Evolutionary conservation across 2,888 invertebrate genomes (phyloP).

Genomic region (Lasioglossum vierecki): DNA sequence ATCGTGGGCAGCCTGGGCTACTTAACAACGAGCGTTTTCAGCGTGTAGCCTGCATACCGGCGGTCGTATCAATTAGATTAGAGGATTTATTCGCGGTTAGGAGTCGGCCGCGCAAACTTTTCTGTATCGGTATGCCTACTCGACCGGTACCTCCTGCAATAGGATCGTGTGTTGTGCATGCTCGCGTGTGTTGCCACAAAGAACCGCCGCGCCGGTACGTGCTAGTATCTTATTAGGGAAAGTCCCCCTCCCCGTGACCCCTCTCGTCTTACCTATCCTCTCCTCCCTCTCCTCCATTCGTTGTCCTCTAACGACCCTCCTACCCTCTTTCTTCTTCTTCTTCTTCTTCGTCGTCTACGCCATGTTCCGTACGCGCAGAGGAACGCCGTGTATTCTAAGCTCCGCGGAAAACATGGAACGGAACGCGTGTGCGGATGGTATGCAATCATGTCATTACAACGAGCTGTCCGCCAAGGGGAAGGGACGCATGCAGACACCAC

Average conservation of each 20-base stretch:
- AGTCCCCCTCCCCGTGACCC: conserved; percentile 34
- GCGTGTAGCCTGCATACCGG: conserved; percentile 63
- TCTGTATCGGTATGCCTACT: conserved; percentile 70
- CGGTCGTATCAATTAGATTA: conserved; percentile 76
- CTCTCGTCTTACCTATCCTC: neutral
- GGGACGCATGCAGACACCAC: conserved; percentile 60
- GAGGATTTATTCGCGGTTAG: conserved; percentile 78
- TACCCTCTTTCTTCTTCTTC: conserved; percentile 4
- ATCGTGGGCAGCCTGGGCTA: conserved; percentile 43
- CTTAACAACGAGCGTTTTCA: conserved; percentile 61
- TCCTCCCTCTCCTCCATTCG: conserved; percentile 1
- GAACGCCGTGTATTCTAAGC: conserved; percentile 24
- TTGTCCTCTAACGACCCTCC: conserved; percentile 33
- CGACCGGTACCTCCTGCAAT: conserved; percentile 41
- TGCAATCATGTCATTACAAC: conserved; percentile 77
- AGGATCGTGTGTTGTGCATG: conserved; percentile 18
- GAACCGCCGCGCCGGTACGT: conserved; percentile 46
- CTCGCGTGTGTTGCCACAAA: conserved; percentile 39
- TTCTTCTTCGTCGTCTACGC: conserved; percentile 4
- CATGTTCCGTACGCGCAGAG: conserved; percentile 19
- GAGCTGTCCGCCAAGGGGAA: conserved; percentile 44
- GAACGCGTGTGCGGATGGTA: conserved; percentile 69
- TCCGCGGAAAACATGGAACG: conserved; percentile 57
- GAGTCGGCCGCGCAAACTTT: conserved; percentile 70
- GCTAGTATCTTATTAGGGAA: conserved; percentile 65